Conservation (phyloP, 2,888 invertebrate species). For the Thumatha senex region DNA sequence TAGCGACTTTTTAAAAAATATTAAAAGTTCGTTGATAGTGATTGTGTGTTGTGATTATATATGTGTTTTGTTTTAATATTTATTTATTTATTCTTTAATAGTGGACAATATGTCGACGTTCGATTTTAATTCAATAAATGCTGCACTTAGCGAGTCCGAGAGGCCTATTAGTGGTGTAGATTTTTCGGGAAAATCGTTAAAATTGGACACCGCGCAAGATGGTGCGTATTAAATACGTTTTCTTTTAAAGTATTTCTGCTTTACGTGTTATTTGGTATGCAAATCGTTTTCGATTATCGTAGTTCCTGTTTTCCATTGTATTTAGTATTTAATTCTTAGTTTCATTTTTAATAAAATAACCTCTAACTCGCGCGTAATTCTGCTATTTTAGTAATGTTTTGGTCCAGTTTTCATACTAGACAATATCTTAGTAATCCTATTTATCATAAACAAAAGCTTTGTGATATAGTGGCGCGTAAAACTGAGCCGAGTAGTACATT, state of each 20-base stretch:
- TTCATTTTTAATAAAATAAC: too few relatives aligned
- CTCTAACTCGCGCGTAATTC: too few relatives aligned
- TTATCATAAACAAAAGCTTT: too few relatives aligned
- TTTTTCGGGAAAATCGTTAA: conserved; percentile 91
- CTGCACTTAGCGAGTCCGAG: conserved; percentile 71
- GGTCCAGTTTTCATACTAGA: too few relatives aligned
- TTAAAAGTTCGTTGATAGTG: conserved; percentile 58
- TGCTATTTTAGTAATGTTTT: too few relatives aligned
- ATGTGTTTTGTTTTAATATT: conserved; percentile 38
- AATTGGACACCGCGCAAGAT: conserved; percentile 90
- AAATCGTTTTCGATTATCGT: not conserved
- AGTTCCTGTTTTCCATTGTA: too few relatives aligned
- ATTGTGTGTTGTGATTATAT: conserved; percentile 25
- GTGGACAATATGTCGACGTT: conserved; percentile 70
- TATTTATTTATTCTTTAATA: conserved; percentile 30
- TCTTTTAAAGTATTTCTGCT: not conserved
- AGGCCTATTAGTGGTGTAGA: conserved; percentile 86
- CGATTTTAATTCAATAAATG: conserved; percentile 81
- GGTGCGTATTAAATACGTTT: conserved; percentile 79
- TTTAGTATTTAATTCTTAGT: too few relatives aligned
- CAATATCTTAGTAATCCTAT: too few relatives aligned
- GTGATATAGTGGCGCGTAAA: too few relatives aligned
- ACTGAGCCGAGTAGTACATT: too few relatives aligned
- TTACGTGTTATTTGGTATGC: not conserved
- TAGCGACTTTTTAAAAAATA: conserved; percentile 28